Evolutionary conservation across 2,113 vertebrate species (phyloP).

Genomic region (Chloebia gouldiae): DNA sequence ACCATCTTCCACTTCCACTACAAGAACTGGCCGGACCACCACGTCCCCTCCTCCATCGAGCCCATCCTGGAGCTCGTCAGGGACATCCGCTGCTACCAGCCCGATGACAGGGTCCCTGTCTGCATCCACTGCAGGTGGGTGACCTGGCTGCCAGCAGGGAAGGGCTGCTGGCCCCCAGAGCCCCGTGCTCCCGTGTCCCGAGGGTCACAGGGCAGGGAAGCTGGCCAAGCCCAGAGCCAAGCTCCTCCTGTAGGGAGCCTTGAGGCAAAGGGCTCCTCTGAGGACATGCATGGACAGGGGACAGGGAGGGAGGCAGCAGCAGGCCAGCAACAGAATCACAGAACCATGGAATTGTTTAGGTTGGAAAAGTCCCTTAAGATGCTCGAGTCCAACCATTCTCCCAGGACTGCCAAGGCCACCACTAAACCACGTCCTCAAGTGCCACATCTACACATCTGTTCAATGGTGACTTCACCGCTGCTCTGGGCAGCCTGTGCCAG

Average conservation of each 20-base stretch:
- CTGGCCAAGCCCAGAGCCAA: background rate
- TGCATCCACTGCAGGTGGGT: constrained; percentile 96
- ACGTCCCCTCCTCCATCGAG: constrained; percentile 86
- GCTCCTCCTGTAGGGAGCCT: background rate
- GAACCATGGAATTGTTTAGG: background rate
- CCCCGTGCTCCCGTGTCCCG: accelerated
- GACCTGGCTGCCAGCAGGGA: background rate
- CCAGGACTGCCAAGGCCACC: background rate
- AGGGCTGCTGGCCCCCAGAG: background rate
- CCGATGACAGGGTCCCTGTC: constrained; percentile 80
- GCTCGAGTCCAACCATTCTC: accelerated
- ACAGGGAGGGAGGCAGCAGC: background rate
- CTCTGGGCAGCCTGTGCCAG: background rate
- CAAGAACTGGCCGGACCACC: constrained; percentile 94
- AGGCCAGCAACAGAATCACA: background rate
- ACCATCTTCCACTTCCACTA: constrained; percentile 92
- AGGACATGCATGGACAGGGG: background rate
- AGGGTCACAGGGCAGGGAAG: background rate
- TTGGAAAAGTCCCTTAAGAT: background rate
- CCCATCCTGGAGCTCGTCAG: constrained; percentile 88
- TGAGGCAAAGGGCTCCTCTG: background rate
- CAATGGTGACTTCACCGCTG: background rate
- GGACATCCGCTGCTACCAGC: constrained; percentile 85
- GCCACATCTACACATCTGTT: background rate
- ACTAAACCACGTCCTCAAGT: background rate